Evolutionary conservation across 2,888 invertebrate genomes (phyloP), one percentile per base, ranked within the genome.

Genomic region (Cartodere bifasciata): DNA sequence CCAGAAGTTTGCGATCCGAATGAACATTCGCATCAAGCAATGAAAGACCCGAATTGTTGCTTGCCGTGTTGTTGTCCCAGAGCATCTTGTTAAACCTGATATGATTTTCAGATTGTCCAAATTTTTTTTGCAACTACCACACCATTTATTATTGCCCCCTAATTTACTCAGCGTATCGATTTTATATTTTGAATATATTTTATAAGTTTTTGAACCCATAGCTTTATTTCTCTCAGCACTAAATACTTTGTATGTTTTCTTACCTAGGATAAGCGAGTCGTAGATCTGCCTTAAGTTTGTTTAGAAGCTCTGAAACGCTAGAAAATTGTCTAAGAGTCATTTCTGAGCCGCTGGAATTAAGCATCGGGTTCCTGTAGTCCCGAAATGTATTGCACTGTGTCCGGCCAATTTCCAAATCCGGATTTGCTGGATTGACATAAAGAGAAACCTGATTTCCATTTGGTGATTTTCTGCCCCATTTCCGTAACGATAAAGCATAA

Each of bases 291-390:
- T 84, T 71, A 16, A 92, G 68, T 55, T 91, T 91, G 29, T 80
- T 78, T 31, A 92, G 68, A 13, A 91, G 67, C 58, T 91, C 90
- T 24, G 87, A 84, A 23, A 90, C 79, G 7, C 85, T 81, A 10
- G 82, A 78, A 52, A 88, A 88, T 58, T 88, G 86, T 13, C 85
- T 68, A 20, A 88, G 65, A 7, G 83, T 82, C 88, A 88, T 88
- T 58, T 88, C 87, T 37, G 75, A 76, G 15, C 76, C 77, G 28
- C 70, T 61, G 16, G 70, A 67, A n/a, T 70, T 67, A 32, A 77
- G 56, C 54, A 77, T 75, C 1, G 78, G 79, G 48, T 77, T 79
- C 44, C 79, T 72, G 55, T 42, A 62, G 38, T 61, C 62, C 22
- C 56, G 45, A 31, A 50, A 55, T 4, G 53, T 47, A 32, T 40